Percentiles rank a stretch among this genome's conserved stretches.
Conservation (phyloP, 2,888 invertebrate species). For the Zaprionus lineosus region DNA sequence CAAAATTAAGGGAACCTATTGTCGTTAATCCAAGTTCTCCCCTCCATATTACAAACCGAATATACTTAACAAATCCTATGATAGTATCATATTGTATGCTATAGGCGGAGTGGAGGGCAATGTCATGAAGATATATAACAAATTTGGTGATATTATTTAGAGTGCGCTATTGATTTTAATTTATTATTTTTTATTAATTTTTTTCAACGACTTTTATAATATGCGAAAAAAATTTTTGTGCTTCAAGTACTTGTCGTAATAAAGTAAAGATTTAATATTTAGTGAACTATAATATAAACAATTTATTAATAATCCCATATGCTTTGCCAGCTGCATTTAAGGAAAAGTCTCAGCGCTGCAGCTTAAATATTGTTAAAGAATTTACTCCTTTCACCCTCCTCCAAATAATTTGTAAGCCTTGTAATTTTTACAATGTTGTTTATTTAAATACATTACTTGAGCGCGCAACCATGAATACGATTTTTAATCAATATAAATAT, state of each 20-base stretch:
- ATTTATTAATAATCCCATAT: too few relatives aligned
- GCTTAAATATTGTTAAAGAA: slow-evolving; percentile 15
- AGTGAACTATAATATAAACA: too few relatives aligned
- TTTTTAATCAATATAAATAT: slow-evolving; percentile 51
- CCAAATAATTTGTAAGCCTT: slow-evolving; percentile 45
- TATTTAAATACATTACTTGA: slow-evolving; percentile 49
- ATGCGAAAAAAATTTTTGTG: slow-evolving; percentile 24
- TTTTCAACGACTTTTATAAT: too few relatives aligned
- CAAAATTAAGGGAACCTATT: slow-evolving; percentile 20
- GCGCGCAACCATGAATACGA: slow-evolving; percentile 57
- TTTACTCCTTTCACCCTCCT: slow-evolving; percentile 22
- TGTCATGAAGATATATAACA: slow-evolving; percentile 40
- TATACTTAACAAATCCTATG: slow-evolving; percentile 15
- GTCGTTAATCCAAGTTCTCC: slow-evolving; percentile 31
- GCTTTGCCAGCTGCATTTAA: slow-evolving; percentile 68
- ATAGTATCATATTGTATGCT: too few relatives aligned
- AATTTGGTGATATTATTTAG: slow-evolving; percentile 74
- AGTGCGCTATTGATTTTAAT: slow-evolving; percentile 60
- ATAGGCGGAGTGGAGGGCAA: slow-evolving; percentile 25
- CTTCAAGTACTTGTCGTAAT: slow-evolving; percentile 31
- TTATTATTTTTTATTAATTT: slow-evolving; percentile 7
- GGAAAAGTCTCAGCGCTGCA: slow-evolving; percentile 31
- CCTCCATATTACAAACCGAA: slow-evolving; percentile 9
- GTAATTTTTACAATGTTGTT: slow-evolving; percentile 68
- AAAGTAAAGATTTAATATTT: slow-evolving; percentile 1